Evolutionary conservation across 2,113 vertebrate genomes (phyloP), one percentile per base, ranked within the genome.

Genomic region (Eptesicus fuscus): DNA sequence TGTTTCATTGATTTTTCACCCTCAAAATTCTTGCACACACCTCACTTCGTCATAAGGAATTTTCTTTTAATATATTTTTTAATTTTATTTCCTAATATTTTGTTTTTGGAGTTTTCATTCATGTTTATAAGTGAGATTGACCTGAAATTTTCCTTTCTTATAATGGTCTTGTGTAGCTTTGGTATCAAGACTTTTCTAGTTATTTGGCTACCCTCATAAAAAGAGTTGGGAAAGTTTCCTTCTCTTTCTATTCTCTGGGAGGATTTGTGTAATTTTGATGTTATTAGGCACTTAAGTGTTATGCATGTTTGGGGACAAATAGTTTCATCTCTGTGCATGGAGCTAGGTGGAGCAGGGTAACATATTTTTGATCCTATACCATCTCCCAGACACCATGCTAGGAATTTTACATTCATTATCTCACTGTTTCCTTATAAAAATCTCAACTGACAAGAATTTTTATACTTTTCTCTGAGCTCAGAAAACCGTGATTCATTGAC

Each of bases 341-440:
- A 96, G 47, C 32, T 93, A 96, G 79, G 83, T 95, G 79, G 76
- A 79, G 42, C 70, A 86, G 25, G 42, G 76, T 93, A 87, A 86
- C 70, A 76, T 89, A 83, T 69, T 94, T 95, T 91, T 86, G 14
- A 84, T 91, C 61, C 42, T 30, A 32, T 79, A 63, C 56, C 32
- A 32, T 96, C 65, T 95, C 47, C 88, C 70, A 92, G 56, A 93
- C 37, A 87, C 76, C 84, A 87, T 67, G 88, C 76, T 92, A 84
- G 28, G 90, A 94, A 95, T 97, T 96, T 95, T 90, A 87, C 51
- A 84, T 70, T 96, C 93, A 93, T 95, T 90, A 82, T 93, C 44
- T 91, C 84, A 95, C 95, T 94, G 63, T 93, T 96, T 95, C 44
- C 93, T 95, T 93, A 86, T 92, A 95, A 93, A 96, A 94, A 87